A percentile compares a stretch with the other conserved stretches of the same genome.
These are phyloP conservation scores for Delia radicum DNA, from an alignment of 1,140 invertebrate species.

Conservation along the genomic window DNA sequence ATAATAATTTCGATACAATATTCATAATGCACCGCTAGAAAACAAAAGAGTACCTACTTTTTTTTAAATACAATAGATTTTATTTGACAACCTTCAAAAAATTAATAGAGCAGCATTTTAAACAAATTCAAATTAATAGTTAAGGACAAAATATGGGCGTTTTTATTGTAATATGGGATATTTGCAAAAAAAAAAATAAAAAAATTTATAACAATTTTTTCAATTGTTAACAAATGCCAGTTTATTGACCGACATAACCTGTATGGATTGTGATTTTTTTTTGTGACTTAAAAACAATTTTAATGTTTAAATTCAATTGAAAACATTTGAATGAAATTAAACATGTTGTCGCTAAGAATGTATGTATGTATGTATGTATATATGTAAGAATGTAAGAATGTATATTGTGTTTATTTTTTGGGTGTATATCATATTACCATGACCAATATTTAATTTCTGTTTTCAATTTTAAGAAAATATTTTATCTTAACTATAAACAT, in stretches of 20 bases:
- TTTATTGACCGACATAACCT: neutral
- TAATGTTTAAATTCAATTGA: neutral
- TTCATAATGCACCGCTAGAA: neutral
- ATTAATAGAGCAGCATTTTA: neutral
- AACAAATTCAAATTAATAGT: neutral
- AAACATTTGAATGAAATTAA: neutral
- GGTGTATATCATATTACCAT: neutral
- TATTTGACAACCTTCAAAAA: conserved; percentile 15
- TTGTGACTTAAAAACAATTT: neutral
- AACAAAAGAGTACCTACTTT: neutral
- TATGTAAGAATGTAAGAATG: too few relatives aligned
- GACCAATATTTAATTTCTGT: neutral
- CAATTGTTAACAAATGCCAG: neutral
- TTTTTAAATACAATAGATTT: neutral
- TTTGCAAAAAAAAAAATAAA: neutral
- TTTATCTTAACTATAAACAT: neutral
- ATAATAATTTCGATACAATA: neutral
- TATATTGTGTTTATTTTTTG: neutral
- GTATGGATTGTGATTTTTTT: too few relatives aligned
- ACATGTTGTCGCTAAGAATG: too few relatives aligned
- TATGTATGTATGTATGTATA: too few relatives aligned
- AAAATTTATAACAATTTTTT: neutral
- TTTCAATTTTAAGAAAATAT: neutral
- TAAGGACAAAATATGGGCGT: conserved; percentile 18
- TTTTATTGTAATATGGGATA: neutral